phyloP scores from a whole-genome alignment of 2,888 invertebrate species.

The Tenthredo notha region DNA sequence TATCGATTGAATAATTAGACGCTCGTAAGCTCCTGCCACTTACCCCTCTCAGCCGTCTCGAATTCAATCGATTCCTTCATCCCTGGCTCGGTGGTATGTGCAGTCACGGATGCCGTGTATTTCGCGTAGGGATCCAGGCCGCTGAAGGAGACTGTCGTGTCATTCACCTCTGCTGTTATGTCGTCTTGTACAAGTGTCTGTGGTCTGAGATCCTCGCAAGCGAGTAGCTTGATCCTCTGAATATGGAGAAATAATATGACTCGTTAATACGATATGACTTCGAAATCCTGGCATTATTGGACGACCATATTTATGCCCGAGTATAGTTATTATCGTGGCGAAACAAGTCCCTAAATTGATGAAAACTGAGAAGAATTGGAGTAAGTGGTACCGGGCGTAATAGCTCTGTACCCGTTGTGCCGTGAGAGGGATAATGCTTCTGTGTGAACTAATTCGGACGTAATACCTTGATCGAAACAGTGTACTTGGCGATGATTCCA shows the following conservation, averaged over 20 bases:
- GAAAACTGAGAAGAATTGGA: not conserved
- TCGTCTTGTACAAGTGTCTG: not conserved
- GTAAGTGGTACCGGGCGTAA: not conserved
- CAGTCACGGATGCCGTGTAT: conserved; percentile 60
- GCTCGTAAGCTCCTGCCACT: not conserved
- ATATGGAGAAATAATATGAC: conserved; percentile 38
- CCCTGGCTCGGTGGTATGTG: conserved; percentile 59
- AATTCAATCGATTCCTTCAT: not conserved
- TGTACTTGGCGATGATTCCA: conserved; percentile 61
- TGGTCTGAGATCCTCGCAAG: not conserved
- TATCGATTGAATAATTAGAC: not conserved
- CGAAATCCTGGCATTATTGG: not conserved
- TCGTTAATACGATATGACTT: conserved; percentile 34
- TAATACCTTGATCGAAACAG: conserved; percentile 47
- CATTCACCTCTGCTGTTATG: not conserved
- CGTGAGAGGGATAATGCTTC: not conserved
- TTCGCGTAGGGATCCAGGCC: conserved; percentile 60
- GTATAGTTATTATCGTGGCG: not conserved
- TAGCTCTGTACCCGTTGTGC: not conserved
- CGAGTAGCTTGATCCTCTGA: not conserved
- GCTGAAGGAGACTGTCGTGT: not conserved
- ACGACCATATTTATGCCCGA: not conserved
- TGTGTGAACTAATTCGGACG: conserved; percentile 13
- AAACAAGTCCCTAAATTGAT: not conserved
- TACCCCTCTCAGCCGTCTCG: conserved; percentile 55